Evolutionary conservation across 2,113 vertebrate species (phyloP).

Genomic region (Macquaria australasica): DNA sequence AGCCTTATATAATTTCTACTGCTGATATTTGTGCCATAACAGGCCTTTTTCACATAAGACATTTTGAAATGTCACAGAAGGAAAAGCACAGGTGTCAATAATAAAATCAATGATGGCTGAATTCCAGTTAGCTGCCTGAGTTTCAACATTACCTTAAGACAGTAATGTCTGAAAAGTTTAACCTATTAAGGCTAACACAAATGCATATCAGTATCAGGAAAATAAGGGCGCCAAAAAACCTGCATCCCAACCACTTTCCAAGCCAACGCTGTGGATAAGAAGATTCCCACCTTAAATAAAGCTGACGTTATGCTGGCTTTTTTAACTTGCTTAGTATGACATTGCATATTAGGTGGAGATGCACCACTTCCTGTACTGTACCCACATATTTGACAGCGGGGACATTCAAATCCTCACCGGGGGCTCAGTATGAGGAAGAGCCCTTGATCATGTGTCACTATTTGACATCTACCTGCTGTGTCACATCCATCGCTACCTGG

Average conservation of each 20-base stretch:
- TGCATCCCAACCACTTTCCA: not conserved
- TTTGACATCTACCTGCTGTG: conserved; percentile 61
- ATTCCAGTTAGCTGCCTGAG: not conserved
- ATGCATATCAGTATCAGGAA: not conserved
- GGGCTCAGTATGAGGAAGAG: not conserved
- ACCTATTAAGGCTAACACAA: not conserved
- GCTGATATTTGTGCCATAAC: not conserved
- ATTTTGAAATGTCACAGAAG: not conserved
- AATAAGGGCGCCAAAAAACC: not conserved
- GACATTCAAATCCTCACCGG: conserved; percentile 1
- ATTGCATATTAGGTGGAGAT: not conserved
- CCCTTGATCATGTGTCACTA: conserved; percentile 52
- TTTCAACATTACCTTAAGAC: not conserved
- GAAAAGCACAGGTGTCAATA: not conserved
- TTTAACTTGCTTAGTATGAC: no score
- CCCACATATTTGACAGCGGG: not conserved
- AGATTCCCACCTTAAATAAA: not conserved
- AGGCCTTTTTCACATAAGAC: not conserved
- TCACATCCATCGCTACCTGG: conserved; percentile 62
- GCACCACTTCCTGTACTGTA: not conserved
- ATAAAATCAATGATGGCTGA: not conserved
- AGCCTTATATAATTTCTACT: not conserved
- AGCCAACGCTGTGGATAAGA: not conserved
- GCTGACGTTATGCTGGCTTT: not conserved
- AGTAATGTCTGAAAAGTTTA: not conserved